Base-by-base conservation (phyloP, 1,140 invertebrate species). In the Brachionus rotundiformis region DNA sequence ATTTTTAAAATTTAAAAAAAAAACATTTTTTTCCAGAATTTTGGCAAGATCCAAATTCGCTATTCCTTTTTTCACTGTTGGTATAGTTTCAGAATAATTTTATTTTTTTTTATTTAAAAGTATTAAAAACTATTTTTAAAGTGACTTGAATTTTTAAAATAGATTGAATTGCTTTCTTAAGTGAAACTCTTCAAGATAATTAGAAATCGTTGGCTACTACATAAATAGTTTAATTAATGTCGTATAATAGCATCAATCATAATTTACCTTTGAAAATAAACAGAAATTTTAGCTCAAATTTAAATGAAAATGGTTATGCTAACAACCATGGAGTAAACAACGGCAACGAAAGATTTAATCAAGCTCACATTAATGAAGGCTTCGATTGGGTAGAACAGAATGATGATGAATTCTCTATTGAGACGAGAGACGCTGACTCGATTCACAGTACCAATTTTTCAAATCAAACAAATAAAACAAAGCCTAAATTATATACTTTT, bases 401-500 rank as follows among this genome's bases (percentile, higher is more conserved):
- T 19, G 63, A 68, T 7, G 27, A 33, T 33, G 63, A 68, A 33
- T 31, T 49, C 23, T 39, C 16, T 31, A 77, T 77, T 29, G 73
- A 77, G 73, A 77, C 44, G 16, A 77, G 73, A 77, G 73, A 77
- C 73, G 73, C 73, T 25, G 73, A 77, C 29, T 77, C 73, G 13
- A 77, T 77, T 47, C 41, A 33, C 1, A 77, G 73, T 19, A 79
- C 33, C 16, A 54, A 79, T 33, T 59, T 59, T 59, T 59, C 23
- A 59, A 33, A 27, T 3, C 75, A 25, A 33, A 36, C 75, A 44
- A 79, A 41, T 36, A 68, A 77, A 77, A 77, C 44, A 23, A 77
- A 77, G 19, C 73, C 73, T 13, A 79, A 79, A 39, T 41, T 79
- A 54, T 79, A 79, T 47, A 79, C 76, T 23, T 79, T 79, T 63